Conservation (phyloP, 2,888 invertebrate genomes). For the Drosophila formosana region DNA sequence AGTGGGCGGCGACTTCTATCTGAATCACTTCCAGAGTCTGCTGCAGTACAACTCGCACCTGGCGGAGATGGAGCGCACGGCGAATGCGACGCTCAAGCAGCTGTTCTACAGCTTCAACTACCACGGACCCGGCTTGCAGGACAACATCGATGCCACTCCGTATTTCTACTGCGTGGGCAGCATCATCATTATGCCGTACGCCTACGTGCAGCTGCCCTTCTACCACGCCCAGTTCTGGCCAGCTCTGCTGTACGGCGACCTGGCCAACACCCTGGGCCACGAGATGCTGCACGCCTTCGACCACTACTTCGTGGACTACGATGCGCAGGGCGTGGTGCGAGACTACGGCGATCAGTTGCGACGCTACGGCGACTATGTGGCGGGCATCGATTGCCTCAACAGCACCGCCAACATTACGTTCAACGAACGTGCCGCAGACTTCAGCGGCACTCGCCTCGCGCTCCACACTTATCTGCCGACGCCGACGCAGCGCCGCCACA, state of each 20-base stretch:
- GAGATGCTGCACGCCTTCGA: constrained; percentile 81
- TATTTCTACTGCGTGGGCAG: constrained; percentile 73
- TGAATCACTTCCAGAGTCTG: constrained; percentile 75
- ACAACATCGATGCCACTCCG: constrained; percentile 77
- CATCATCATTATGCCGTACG: constrained; percentile 75
- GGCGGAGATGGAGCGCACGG: constrained; percentile 48
- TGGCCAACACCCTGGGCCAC: constrained; percentile 80
- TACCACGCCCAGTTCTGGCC: constrained; percentile 77
- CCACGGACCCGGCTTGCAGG: constrained; percentile 70
- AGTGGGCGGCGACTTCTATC: constrained; percentile 66
- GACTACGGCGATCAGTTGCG: constrained; percentile 59
- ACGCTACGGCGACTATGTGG: constrained; percentile 51
- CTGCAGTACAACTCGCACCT: constrained; percentile 57
- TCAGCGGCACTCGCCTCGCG: constrained; percentile 78
- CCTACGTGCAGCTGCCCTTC: constrained; percentile 76
- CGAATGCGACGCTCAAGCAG: constrained; percentile 20
- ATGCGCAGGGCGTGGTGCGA: constrained; percentile 62
- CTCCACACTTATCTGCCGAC: constrained; percentile 69
- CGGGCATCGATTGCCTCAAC: constrained; percentile 61
- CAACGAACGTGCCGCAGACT: constrained; percentile 76
- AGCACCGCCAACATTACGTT: constrained; percentile 53
- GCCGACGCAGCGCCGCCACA: constrained; percentile 40
- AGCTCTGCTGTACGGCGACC: constrained; percentile 74
- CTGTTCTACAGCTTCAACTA: constrained; percentile 73
- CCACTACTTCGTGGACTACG: constrained; percentile 70